Evolutionary conservation across 2,113 vertebrate genomes (phyloP), one percentile per base, ranked within the genome.

Genomic region (Tor tambroides): DNA sequence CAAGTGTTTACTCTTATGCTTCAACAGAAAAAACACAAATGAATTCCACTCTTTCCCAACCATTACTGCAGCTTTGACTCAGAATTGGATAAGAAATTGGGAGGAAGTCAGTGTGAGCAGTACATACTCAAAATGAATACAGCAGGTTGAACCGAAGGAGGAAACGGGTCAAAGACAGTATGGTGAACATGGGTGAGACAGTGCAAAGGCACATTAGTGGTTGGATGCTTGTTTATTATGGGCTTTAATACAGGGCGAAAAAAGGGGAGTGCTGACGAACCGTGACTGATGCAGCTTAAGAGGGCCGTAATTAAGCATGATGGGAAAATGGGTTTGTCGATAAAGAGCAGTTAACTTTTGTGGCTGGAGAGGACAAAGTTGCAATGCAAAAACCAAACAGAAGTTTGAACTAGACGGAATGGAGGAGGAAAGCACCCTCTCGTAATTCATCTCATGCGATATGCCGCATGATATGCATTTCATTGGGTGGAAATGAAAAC

Each of bases 181-280:
- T 86, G 92, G 91, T 92, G 87, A 91, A 92, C 91, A 92, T 80
- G 89, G 85, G 87, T 77, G 91, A 91, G 89, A 92, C 88, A 90
- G 94, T 94, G 94, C 93, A 92, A 94, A 95, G 94, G 94, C 94
- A 95, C 94, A 91, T 89, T 93, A 89, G 93, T 89, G 92, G 90
- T 93, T 92, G 91, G 89, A 92, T 88, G 92, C 77, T 59, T 71
- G 80, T 56, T 51, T 82, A 71, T 90, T 76, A 67, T 71, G 83
- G 85, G 69, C 71, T 81, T 30, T 76, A 59, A 21, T 74, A 69
- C 32, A 51, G n/a, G 69, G 35, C 14, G 26, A 43, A 63, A 12
- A 35, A 59, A 65, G 21, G 10, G 6, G 21, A 19, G 11, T 77
- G 43, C 71, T 65, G 72, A 77, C 28, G n/a, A 26, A 72, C 3